A percentile compares a stretch with the other conserved stretches of the same genome.
These are phyloP conservation scores for Takifugu flavidus DNA, from an alignment of 2,113 vertebrate genomes.

Conservation along the genomic window DNA sequence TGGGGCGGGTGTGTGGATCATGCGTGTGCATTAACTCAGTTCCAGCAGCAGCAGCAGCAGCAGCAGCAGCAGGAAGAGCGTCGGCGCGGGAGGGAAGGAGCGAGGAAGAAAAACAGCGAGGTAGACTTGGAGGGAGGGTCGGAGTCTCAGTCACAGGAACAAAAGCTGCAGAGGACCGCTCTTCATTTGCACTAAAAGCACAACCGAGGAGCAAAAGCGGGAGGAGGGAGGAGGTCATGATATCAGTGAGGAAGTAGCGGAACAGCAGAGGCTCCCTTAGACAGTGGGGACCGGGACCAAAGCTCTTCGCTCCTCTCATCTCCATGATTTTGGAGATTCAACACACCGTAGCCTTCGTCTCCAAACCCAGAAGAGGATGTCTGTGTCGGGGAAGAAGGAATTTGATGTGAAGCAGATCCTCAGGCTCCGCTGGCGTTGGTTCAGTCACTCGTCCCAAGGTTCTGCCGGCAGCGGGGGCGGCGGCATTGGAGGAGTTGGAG, in stretches of 20 bases:
- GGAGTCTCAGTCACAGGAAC: constrained; percentile 66
- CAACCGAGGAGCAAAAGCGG: constrained; percentile 54
- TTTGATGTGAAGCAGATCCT: constrained; percentile 98
- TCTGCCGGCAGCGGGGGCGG: constrained; percentile 73
- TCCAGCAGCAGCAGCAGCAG: constrained; percentile 67
- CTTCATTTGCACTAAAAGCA: constrained; percentile 64
- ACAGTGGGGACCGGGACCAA: constrained; percentile 58
- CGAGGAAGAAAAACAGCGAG: constrained; percentile 48
- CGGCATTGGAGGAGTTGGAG: constrained; percentile 73
- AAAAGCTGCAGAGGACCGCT: constrained; percentile 73
- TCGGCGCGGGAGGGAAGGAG: constrained; percentile 58
- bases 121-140: constrained; percentile 68
- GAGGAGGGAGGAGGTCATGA: constrained; percentile 60
- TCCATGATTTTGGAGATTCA: constrained; percentile 68
- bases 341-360: constrained; percentile 53
- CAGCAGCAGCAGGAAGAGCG: constrained; percentile 65
- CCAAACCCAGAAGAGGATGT: constrained; percentile 79
- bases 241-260: constrained; percentile 61
- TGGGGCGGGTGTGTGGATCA: constrained; percentile 69
- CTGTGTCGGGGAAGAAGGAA: constrained; percentile 93
- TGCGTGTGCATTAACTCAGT: constrained; percentile 79
- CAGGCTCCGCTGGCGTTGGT: constrained; percentile 95
- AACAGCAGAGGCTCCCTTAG: constrained; percentile 51
- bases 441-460: constrained; percentile 90
- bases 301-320: constrained; percentile 61